These are phyloP conservation scores for Mastomys coucha DNA, from an alignment of 2,113 vertebrate species.

Conservation along the genomic window DNA sequence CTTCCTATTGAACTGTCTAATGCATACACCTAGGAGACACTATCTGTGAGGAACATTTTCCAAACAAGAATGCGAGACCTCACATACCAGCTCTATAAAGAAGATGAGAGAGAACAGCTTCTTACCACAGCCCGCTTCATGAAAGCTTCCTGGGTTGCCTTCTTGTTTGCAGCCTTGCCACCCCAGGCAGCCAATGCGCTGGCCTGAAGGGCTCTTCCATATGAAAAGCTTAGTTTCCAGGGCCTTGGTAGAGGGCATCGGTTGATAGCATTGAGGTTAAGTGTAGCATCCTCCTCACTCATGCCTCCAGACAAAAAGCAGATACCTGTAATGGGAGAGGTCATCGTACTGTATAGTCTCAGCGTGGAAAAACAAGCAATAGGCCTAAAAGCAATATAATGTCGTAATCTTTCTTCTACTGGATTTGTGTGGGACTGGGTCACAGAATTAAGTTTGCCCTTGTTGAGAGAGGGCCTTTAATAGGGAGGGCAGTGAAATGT, in stretches of 20 bases:
- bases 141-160: constrained; percentile 93
- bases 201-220: constrained; percentile 96
- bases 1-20: background rate
- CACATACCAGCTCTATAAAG: background rate
- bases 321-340: constrained; percentile 89
- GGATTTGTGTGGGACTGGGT: background rate
- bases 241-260: constrained; percentile 92
- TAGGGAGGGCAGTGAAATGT: background rate
- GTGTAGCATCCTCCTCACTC: constrained; percentile 97
- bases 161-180: constrained; percentile 93
- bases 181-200: constrained; percentile 95
- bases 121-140: constrained; percentile 92
- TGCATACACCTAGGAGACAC: background rate
- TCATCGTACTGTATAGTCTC: background rate
- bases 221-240: constrained; percentile 98
- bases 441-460: background rate
- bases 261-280: constrained; percentile 97
- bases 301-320: constrained; percentile 99
- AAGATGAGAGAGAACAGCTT: background rate
- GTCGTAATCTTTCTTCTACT: background rate
- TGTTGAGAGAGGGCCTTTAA: background rate
- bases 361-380: background rate
- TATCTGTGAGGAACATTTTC: background rate
- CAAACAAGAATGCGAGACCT: background rate
- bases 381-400: background rate